Percentiles rank a stretch among this genome's conserved stretches.
These are phyloP conservation scores for Hippocampus guttulatus DNA, from an alignment of 2,113 vertebrate genomes.

Conservation along the genomic window DNA sequence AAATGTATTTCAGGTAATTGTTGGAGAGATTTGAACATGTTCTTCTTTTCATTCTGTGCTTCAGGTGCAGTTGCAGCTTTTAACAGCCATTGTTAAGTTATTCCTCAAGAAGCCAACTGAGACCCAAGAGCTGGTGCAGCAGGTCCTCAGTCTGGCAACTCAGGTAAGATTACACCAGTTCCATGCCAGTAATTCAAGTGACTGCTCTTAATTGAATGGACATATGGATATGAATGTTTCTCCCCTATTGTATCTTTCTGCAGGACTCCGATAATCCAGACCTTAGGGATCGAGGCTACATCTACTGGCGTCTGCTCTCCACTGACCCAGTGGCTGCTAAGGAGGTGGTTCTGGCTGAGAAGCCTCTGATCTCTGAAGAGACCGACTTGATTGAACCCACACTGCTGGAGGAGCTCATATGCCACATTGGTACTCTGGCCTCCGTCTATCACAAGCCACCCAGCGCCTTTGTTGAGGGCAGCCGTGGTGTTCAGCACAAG, in stretches of 20 bases:
- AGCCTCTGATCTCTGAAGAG: constrained; percentile 96
- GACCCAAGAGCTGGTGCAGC: constrained; percentile 96
- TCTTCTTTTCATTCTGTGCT: background rate
- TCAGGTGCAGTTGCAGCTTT: constrained; percentile 92
- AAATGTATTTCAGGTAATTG: background rate
- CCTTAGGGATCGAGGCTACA: constrained; percentile 93
- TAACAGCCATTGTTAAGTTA: constrained; percentile 94
- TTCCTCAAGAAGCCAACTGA: constrained; percentile 97
- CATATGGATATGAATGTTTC: background rate
- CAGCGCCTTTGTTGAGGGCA: constrained; percentile 94
- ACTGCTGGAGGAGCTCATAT: constrained; percentile 94
- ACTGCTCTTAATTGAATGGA: background rate
- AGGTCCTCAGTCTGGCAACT: constrained; percentile 93
- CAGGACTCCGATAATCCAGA: constrained; percentile 98
- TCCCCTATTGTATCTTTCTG: background rate
- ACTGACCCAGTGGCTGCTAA: constrained; percentile 96
- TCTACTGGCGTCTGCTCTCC: constrained; percentile 99
- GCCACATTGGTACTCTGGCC: constrained; percentile 93
- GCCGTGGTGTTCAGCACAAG: constrained; percentile 89
- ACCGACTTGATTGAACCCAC: constrained; percentile 97
- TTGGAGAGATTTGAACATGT: background rate
- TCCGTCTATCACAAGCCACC: constrained; percentile 98
- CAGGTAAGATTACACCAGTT: constrained; percentile 76
- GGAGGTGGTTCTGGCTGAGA: constrained; percentile 96
- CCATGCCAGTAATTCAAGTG: background rate